Base-by-base conservation (phyloP, 2,888 invertebrate genomes). In the Hylaea fasciaria region DNA sequence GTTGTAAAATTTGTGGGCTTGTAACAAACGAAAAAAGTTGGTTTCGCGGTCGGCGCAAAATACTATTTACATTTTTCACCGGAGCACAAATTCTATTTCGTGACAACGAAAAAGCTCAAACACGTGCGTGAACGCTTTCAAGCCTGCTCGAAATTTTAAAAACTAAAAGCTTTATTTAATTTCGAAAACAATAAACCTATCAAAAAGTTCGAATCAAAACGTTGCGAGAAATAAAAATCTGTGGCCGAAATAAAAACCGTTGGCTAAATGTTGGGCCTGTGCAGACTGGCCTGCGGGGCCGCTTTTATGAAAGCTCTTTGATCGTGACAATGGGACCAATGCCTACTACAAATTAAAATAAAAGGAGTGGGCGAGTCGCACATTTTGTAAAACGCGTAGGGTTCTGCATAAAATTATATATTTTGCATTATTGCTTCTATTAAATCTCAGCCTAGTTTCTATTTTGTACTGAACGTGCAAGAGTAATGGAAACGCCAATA, bases 271-370 rank as follows among this genome's bases (percentile, higher is more conserved):
- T 58, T 51, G 52, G 16, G 40, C 44, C 40, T 52, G 62, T 61
- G 54, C 43, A 56, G 52, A 53, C 62, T 14, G 46, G 66, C 66
- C 69, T 37, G 63, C 59, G 64, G 69, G 63, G 16, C 52, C 45
- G 57, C 69, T 61, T 65, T 69, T 66, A 68, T 60, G 62, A 29
- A 61, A 53, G 51, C 62, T 60, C 48, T 56, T 50, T 45, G 60
- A 56, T 57, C 57, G 59, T 64, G 63, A 64, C 67, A 63, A 68
- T 68, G 52, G 55, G 57, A 50, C 53, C 55, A 40, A 47, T 56
- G 51, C 58, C 63, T 63, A 61, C 63, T 57, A 60, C 62, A 63
- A 68, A 69, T 64, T 67, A 65, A 65, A 67, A 67, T 60, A 57
- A 60, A 54, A 64, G 40, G 47, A 40, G 54, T 57, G 28, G 46